phyloP scores from a whole-genome alignment of 2,888 invertebrate genomes.

The Amiota mariae region DNA sequence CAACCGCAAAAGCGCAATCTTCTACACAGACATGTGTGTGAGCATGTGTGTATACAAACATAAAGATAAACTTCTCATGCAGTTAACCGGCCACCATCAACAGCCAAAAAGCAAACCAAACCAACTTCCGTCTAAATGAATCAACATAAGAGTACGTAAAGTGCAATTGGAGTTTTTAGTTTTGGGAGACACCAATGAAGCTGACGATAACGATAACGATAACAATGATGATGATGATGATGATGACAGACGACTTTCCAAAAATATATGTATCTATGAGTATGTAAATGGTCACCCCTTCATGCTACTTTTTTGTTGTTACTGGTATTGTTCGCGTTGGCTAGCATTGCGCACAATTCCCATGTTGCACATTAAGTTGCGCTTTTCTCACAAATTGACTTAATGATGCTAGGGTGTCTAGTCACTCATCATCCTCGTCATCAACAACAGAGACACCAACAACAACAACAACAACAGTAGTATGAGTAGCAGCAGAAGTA shows the following conservation, averaged over 20 bases:
- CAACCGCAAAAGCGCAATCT: constrained; percentile 68
- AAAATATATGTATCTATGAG: too few species aligned
- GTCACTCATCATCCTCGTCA: too few species aligned
- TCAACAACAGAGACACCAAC: too few species aligned
- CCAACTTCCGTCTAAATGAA: constrained; percentile 19
- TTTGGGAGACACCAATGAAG: background rate
- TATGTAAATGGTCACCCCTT: background rate
- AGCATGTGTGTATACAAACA: background rate
- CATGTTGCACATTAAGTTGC: constrained; percentile 64
- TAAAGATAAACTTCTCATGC: too few species aligned
- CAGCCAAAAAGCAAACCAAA: background rate
- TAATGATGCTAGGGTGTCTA: constrained; percentile 58
- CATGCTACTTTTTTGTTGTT: background rate
- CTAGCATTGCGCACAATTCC: constrained; percentile 36
- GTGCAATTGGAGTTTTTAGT: constrained; percentile 8
- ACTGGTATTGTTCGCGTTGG: background rate
- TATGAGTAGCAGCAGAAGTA: background rate
- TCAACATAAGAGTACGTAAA: background rate
- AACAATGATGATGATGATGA: background rate
- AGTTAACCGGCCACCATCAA: background rate
- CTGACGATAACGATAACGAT: background rate
- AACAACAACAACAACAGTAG: too few species aligned
- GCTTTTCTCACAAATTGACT: constrained; percentile 64
- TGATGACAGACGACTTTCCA: too few species aligned
- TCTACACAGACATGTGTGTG: constrained; percentile 29